A percentile compares a stretch with the other conserved stretches of the same genome.
Conservation (phyloP, 2,797 vertebrate species). For the Periparus ater region DNA sequence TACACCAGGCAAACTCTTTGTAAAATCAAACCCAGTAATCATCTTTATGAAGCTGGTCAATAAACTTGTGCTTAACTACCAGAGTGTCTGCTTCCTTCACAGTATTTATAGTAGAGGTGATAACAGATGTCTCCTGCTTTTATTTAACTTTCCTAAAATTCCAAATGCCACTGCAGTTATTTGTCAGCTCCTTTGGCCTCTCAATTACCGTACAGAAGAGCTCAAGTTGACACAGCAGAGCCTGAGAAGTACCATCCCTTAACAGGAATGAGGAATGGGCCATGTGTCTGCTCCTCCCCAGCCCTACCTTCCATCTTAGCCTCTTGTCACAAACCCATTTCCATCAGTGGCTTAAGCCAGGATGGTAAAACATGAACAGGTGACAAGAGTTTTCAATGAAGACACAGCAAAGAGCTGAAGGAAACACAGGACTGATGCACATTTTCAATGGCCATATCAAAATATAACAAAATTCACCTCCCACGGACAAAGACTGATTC, state of each 20-base stretch:
- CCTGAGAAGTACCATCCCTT: background rate
- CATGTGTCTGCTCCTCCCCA: background rate
- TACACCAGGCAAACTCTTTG: background rate
- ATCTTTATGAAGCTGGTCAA: background rate
- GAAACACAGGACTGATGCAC: background rate
- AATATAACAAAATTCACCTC: background rate
- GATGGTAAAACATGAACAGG: background rate
- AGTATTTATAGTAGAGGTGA: background rate
- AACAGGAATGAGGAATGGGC: background rate
- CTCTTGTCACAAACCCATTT: background rate
- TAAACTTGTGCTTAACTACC: background rate
- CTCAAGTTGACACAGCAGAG: background rate
- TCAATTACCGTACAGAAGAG: background rate
- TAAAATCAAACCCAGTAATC: background rate
- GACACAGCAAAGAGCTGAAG: background rate
- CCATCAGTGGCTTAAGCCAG: background rate
- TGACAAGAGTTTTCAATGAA: background rate
- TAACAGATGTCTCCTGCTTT: background rate
- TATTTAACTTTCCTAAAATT: background rate
- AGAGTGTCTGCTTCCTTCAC: background rate
- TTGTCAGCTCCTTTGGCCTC: background rate
- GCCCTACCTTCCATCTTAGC: background rate
- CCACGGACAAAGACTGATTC: background rate
- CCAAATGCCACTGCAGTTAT: background rate
- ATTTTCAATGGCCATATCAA: rapidly evolving